Conservation (phyloP, 2,888 invertebrate species). For the Gymnocheta viridis region DNA sequence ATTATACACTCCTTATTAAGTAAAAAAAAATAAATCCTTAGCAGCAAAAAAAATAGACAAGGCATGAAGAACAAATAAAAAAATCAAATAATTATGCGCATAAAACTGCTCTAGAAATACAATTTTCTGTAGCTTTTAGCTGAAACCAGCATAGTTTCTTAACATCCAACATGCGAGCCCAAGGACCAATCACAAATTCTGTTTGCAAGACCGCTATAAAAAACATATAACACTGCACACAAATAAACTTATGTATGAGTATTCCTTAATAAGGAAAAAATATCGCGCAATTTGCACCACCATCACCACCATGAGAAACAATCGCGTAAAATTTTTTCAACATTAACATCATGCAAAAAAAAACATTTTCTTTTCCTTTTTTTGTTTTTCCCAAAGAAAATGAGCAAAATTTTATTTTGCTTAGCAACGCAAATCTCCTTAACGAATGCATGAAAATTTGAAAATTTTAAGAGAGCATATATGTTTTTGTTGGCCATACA, state of each 20-base stretch:
- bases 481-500: neutral
- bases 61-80: neutral
- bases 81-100: constrained; percentile 49
- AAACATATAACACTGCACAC: constrained; percentile 1
- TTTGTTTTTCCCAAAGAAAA: constrained; percentile 19
- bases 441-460: constrained; percentile 1
- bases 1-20: constrained; percentile 38
- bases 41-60: neutral
- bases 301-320: constrained; percentile 40
- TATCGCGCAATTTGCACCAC: constrained; percentile 65
- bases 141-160: constrained; percentile 42
- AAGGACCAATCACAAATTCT: constrained; percentile 74
- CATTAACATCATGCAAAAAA: neutral
- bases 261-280: constrained; percentile 54
- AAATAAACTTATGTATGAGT: neutral
- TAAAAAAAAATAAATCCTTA: neutral
- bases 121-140: constrained; percentile 23
- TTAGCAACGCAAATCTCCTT: constrained; percentile 5
- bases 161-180: constrained; percentile 50
- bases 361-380: neutral
- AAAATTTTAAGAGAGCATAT: constrained; percentile 16
- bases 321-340: constrained; percentile 32
- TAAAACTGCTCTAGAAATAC: constrained; percentile 18
- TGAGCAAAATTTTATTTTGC: constrained; percentile 8
- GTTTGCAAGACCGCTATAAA: constrained; percentile 62